Percentiles rank a stretch among this genome's conserved stretches.
phyloP scores from a whole-genome alignment of 2,888 invertebrate species.

The Margaritifera margaritifera region DNA sequence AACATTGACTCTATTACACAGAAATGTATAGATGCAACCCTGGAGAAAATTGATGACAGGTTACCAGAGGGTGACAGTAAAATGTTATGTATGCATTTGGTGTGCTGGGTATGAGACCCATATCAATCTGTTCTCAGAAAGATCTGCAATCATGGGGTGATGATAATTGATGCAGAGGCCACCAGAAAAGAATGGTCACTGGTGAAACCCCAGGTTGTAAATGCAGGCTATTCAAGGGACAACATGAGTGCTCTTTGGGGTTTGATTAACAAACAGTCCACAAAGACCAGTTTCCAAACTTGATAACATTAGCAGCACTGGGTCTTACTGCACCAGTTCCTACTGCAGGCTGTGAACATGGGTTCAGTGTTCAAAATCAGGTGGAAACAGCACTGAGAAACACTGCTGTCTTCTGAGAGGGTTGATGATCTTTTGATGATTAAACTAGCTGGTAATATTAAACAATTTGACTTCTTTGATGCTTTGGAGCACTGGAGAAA shows the following conservation, averaged over 20 bases:
- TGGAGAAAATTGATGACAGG: conserved; percentile 15
- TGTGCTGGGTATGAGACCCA: conserved; percentile 15
- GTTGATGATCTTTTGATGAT: too few species aligned
- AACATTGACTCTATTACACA: conserved; percentile 12
- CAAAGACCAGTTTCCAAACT: conserved; percentile 5
- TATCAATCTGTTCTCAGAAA: conserved; percentile 6
- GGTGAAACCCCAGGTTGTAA: conserved; percentile 7
- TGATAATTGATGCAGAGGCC: conserved; percentile 14
- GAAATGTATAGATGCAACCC: conserved; percentile 11
- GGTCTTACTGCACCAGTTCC: conserved; percentile 2
- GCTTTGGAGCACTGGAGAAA: too few species aligned
- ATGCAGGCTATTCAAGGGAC: too few species aligned
- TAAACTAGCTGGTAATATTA: too few species aligned
- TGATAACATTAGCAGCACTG: conserved; percentile 6
- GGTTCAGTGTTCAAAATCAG: too few species aligned
- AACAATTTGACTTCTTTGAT: too few species aligned
- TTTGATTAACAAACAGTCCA: conserved; percentile 8
- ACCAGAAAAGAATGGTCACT: conserved; percentile 13
- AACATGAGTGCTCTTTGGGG: too few species aligned
- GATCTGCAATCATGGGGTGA: conserved; percentile 15
- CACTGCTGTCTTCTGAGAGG: too few species aligned
- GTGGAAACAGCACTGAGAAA: not conserved
- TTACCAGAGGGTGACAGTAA: conserved; percentile 18
- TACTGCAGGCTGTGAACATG: conserved; percentile 5
- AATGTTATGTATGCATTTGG: conserved; percentile 20